Conservation (phyloP, 2,113 vertebrate species). For the Rhodinocichla rosea region DNA sequence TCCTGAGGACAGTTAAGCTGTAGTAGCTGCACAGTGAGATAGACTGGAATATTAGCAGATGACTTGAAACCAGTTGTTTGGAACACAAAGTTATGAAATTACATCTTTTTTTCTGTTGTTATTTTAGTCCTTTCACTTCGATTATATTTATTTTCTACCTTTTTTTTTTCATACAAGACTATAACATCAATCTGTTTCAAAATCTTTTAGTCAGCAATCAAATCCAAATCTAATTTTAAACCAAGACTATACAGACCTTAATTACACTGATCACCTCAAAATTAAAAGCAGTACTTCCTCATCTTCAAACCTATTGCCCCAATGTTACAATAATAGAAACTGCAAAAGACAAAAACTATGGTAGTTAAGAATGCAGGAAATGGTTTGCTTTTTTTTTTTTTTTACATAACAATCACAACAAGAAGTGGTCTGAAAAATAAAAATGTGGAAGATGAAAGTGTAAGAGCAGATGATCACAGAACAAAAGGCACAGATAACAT, state of each 20-base stretch:
- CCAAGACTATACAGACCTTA: not conserved
- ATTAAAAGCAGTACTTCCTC: not conserved
- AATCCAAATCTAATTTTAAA: not conserved
- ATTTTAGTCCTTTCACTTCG: not conserved
- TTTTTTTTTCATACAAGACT: not conserved
- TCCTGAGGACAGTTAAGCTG: not conserved
- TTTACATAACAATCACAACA: not conserved
- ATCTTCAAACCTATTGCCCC: not conserved
- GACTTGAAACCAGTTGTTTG: not conserved
- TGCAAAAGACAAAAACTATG: not conserved
- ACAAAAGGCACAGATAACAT: not conserved
- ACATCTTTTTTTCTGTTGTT: not conserved
- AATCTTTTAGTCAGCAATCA: not conserved
- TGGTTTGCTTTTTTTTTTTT: not conserved
- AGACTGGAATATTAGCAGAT: not conserved
- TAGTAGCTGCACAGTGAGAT: not conserved
- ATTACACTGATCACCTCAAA: not conserved
- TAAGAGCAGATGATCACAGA: not conserved
- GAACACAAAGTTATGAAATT: not conserved
- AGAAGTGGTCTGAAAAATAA: fast-evolving
- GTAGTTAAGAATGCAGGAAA: not conserved
- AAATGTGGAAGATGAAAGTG: not conserved
- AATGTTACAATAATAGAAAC: not conserved
- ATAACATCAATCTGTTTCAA: not conserved
- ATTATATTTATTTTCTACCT: not conserved